Evolutionary conservation across 2,888 invertebrate species (phyloP), one percentile per base, ranked within the genome.

Genomic region (Atethmia centrago): DNA sequence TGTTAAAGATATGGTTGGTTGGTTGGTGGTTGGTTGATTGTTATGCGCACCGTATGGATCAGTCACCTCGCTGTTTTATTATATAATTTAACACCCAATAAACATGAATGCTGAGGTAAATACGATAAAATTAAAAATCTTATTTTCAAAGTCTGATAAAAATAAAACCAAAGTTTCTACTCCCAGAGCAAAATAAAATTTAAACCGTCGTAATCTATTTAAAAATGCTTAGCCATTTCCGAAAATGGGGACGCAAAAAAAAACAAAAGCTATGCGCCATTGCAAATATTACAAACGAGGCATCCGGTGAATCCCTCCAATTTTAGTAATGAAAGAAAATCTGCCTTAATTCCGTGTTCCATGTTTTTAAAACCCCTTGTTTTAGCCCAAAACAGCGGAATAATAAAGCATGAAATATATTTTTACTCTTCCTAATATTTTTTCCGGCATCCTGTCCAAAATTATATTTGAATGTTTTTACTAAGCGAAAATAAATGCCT

Each of bases 331-430:
- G 77, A 55, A 73, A 81, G 79, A 86, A 85, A 85, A 88, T 85
- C 71, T 77, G 82, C 83, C 80, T 83, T 87, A 86, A 82, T 80
- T 75, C 77, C 64, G 78, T 82, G 74, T 68, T 64, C 70, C 58
- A 45, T 67, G 72, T 87, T 88, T 89, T 88, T 85, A 88, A 90
- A 87, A 83, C 83, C 84, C 84, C 84, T 87, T 86, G 88, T 84
- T 86, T 88, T 86, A 84, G 80, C 79, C 80, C 83, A 85, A 87
- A 88, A 86, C 80, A 87, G 80, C 70, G 82, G 79, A 82, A 88
- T 88, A 87, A 88, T 86, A 85, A 87, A 86, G 84, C 86, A 83
- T 86, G 82, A 88, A 89, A 86, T 80, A 87, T 86, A 86, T 87
- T 88, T 87, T 87, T 82, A 71, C 62, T 77, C 49, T 51, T 71